phyloP scores from a whole-genome alignment of 2,113 vertebrate genomes.

The Ceyx margarethae region DNA sequence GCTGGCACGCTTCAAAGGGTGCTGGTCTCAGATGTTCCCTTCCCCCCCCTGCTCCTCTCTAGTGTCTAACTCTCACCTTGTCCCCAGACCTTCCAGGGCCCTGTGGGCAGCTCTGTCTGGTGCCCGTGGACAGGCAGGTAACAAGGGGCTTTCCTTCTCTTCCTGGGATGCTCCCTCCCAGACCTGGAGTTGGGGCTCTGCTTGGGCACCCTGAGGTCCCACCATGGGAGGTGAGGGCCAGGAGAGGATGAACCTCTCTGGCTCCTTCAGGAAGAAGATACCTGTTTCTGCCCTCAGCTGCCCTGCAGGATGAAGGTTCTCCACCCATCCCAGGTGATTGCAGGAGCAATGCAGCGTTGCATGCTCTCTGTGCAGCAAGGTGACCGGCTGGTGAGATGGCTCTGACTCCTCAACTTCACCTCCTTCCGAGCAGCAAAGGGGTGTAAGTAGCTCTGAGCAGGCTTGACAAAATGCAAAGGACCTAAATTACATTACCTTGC shows the following conservation, averaged over 20 bases:
- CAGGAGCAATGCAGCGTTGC: accelerated
- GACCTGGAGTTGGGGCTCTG: neutral
- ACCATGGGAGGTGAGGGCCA: accelerated
- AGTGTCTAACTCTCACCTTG: accelerated
- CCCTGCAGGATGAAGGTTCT: neutral
- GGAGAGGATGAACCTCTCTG: neutral
- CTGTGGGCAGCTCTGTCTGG: neutral
- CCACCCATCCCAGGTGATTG: neutral
- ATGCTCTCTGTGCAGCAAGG: neutral
- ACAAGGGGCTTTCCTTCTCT: neutral
- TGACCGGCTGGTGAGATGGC: accelerated
- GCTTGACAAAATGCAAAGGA: neutral
- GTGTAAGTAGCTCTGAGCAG: constrained; percentile 18
- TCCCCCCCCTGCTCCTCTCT: neutral
- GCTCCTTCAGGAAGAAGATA: neutral
- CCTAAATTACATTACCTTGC: constrained; percentile 47
- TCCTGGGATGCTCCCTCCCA: neutral
- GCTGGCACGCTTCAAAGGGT: neutral
- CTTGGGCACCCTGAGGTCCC: neutral
- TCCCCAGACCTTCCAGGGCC: neutral
- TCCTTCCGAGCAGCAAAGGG: accelerated
- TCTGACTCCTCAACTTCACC: neutral
- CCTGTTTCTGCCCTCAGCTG: neutral
- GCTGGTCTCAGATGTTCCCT: neutral
- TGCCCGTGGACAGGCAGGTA: neutral